Conservation (phyloP, 2,888 invertebrate species). For the Harpalus rufipes region DNA sequence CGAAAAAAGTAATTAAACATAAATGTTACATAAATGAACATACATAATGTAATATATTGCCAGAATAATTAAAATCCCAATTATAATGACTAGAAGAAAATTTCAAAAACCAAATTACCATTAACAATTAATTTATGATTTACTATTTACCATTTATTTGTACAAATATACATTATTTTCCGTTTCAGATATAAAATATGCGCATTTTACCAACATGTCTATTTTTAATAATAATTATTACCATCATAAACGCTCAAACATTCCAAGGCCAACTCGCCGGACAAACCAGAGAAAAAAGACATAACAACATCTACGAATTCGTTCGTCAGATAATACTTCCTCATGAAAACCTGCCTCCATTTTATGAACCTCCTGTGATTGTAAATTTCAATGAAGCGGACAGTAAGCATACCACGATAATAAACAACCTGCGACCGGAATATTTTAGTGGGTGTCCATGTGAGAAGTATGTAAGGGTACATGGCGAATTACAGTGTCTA, state of each 20-base stretch:
- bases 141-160: neutral
- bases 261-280: conserved; percentile 1
- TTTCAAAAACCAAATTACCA: too few relatives aligned
- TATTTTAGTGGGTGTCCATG: conserved; percentile 7
- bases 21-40: too few relatives aligned
- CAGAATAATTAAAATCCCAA: too few relatives aligned
- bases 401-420: conserved; percentile 23
- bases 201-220: conserved; percentile 16
- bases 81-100: too few relatives aligned
- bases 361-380: neutral
- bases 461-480: conserved; percentile 17
- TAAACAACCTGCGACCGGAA: conserved; percentile 19
- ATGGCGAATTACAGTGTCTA: conserved; percentile 18
- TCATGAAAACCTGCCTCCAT: neutral
- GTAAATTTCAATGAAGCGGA: conserved; percentile 39
- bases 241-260: conserved; percentile 9
- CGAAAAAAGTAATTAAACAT: too few relatives aligned
- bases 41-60: too few relatives aligned
- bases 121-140: conserved; percentile 3
- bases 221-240: conserved; percentile 10
- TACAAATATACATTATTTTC: neutral
- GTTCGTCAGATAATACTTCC: neutral
- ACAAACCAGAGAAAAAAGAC: conserved; percentile 38
- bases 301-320: conserved; percentile 21
- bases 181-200: conserved; percentile 5